Percentiles rank a stretch among this genome's conserved stretches.
Conservation (phyloP, 2,888 invertebrate genomes). For the Luperina nickerlii region DNA sequence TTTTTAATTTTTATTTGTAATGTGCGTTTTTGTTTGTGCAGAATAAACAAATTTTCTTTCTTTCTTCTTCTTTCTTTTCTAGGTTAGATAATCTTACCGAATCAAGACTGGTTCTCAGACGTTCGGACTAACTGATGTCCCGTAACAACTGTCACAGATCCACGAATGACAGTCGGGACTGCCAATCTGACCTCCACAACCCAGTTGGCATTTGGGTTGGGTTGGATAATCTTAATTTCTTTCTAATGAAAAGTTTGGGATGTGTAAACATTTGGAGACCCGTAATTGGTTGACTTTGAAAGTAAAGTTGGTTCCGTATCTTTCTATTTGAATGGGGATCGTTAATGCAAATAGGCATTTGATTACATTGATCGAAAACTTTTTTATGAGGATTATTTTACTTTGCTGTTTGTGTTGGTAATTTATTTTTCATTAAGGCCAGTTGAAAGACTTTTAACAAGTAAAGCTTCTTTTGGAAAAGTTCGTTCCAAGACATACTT, state of each 20-base stretch:
- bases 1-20: too few species aligned
- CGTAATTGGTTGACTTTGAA: constrained; percentile 59
- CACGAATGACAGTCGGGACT: not conserved
- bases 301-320: constrained; percentile 47
- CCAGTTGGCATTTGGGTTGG: too few species aligned
- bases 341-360: constrained; percentile 52
- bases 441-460: not conserved
- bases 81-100: not conserved
- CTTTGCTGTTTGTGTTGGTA: constrained; percentile 14
- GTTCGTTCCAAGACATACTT: not conserved
- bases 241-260: constrained; percentile 28
- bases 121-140: not conserved
- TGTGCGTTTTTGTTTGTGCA: too few species aligned
- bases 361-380: constrained; percentile 49
- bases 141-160: not conserved
- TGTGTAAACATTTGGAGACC: constrained; percentile 45
- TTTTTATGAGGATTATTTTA: constrained; percentile 30
- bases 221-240: not conserved
- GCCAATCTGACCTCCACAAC: not conserved
- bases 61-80: too few species aligned
- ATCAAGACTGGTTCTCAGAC: not conserved
- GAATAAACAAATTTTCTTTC: too few species aligned
- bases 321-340: constrained; percentile 42
- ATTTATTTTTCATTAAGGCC: constrained; percentile 1
- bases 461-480: not conserved